These are phyloP conservation scores for Leptinotarsa juncta DNA, from an alignment of 2,888 invertebrate species.

Conservation along the genomic window DNA sequence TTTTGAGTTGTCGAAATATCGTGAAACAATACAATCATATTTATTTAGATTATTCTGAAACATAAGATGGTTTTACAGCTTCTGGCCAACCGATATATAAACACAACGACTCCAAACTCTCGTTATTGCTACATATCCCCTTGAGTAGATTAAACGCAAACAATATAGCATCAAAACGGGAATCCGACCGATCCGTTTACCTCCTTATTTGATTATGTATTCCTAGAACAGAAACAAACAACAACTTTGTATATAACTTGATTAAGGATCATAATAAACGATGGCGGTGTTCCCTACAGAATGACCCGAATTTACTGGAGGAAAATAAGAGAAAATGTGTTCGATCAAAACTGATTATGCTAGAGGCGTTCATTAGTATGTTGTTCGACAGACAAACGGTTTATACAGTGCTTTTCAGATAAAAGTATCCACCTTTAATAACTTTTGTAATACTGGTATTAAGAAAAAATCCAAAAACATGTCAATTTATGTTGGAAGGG, in stretches of 20 bases:
- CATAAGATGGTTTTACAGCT: neutral
- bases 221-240: slow-evolving; percentile 49
- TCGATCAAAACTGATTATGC: neutral
- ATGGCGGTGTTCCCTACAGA: slow-evolving; percentile 31
- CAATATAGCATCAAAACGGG: slow-evolving; percentile 48
- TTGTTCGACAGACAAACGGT: neutral
- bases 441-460: no score
- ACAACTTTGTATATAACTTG: slow-evolving; percentile 48
- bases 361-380: neutral
- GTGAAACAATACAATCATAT: no score
- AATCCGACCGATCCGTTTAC: slow-evolving; percentile 49
- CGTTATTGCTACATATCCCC: slow-evolving; percentile 21
- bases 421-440: no score
- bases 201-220: slow-evolving; percentile 46
- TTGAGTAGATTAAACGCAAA: slow-evolving; percentile 49
- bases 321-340: neutral
- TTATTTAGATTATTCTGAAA: neutral
- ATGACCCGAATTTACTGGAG: slow-evolving; percentile 4
- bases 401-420: no score
- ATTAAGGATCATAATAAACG: slow-evolving; percentile 49
- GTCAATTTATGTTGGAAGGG: no score
- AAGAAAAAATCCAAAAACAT: no score
- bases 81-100: neutral
- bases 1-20: no score
- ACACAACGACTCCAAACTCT: neutral